Conservation (phyloP, 2,113 vertebrate species). For the Mus spicilegus region DNA sequence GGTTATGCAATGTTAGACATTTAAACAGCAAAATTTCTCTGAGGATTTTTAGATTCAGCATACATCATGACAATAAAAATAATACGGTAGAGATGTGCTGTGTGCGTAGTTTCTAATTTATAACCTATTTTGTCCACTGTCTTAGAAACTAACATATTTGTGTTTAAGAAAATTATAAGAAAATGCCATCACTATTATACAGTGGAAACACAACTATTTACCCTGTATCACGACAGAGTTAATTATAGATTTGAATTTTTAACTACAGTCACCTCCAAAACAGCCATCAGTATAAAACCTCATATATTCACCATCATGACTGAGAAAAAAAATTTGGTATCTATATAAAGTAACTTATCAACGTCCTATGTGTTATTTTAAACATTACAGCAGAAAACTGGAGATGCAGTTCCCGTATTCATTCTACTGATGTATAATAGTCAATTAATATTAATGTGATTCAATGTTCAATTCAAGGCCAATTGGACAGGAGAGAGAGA, state of each 20-base stretch:
- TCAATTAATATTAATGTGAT: constrained; percentile 16
- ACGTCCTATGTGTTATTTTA: neutral
- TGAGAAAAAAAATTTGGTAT: neutral
- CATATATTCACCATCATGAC: neutral
- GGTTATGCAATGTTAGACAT: constrained; percentile 46
- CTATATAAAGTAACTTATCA: neutral
- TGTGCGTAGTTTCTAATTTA: neutral
- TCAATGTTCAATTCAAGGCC: neutral
- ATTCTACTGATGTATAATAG: neutral
- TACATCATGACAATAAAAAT: constrained; percentile 21
- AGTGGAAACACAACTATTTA: neutral
- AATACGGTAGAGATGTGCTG: neutral
- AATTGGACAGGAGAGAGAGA: neutral
- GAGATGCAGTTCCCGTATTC: neutral
- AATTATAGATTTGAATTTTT: neutral
- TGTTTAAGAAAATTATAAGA: neutral
- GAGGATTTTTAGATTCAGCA: constrained; percentile 26
- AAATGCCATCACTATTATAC: neutral
- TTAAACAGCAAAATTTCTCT: constrained; percentile 45
- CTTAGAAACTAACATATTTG: neutral
- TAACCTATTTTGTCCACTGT: neutral
- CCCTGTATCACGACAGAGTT: neutral
- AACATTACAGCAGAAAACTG: neutral
- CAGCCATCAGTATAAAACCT: neutral
- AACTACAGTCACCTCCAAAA: neutral